Percentiles rank a stretch among this genome's conserved stretches.
Conservation (phyloP, 2,888 invertebrate species). For the Noctua janthe region DNA sequence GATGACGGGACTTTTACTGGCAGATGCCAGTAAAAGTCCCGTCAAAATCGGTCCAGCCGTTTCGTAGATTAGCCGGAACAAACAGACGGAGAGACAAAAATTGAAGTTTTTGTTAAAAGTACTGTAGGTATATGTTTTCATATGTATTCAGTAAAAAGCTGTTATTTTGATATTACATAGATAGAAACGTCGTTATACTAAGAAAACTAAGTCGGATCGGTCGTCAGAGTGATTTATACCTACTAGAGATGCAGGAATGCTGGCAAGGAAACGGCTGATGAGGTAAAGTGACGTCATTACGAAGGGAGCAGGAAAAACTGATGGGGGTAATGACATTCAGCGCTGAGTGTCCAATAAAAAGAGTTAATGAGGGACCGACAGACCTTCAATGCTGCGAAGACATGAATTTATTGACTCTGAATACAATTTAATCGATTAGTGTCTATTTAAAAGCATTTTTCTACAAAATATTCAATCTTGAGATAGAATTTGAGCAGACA, state of each 20-base stretch:
- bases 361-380: conserved; percentile 49
- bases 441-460: conserved; percentile 17
- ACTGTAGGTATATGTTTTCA: too few species aligned
- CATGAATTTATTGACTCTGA: conserved; percentile 39
- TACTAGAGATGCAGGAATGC: neutral
- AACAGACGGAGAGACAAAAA: too few species aligned
- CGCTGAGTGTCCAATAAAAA: conserved; percentile 53
- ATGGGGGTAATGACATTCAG: conserved; percentile 47
- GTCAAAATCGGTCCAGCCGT: too few species aligned
- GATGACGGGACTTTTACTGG: too few species aligned
- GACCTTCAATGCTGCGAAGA: conserved; percentile 15
- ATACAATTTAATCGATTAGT: conserved; percentile 39
- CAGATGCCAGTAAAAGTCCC: too few species aligned
- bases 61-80: too few species aligned
- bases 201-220: neutral
- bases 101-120: too few species aligned
- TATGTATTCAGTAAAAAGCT: too few species aligned
- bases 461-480: conserved; percentile 32
- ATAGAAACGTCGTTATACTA: neutral
- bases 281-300: conserved; percentile 48
- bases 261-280: conserved; percentile 31
- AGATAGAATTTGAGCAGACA: conserved; percentile 32
- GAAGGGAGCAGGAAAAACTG: conserved; percentile 46
- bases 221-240: neutral
- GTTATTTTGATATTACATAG: too few species aligned